These are phyloP conservation scores for Rhynchotus rufescens DNA, from an alignment of 2,797 vertebrate species.

Conservation along the genomic window DNA sequence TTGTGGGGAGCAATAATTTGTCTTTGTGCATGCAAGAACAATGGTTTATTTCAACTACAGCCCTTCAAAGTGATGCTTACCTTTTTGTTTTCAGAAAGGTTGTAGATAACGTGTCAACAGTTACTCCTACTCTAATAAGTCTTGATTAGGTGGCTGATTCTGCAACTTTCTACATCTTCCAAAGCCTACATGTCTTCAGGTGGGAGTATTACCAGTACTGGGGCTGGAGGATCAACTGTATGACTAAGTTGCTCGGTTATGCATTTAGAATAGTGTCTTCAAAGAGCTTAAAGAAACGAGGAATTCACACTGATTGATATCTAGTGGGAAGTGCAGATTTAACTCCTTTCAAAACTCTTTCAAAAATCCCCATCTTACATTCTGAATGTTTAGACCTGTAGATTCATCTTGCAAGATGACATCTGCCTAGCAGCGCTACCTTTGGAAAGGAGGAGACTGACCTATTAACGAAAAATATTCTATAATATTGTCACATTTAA, in stretches of 20 bases:
- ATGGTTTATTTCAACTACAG: slow-evolving; percentile 19
- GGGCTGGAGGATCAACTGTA: slow-evolving; percentile 5
- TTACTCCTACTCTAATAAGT: background rate
- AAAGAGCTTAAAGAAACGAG: background rate
- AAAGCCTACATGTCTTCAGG: background rate
- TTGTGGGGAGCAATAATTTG: background rate
- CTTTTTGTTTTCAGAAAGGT: background rate
- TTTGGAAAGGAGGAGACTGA: background rate
- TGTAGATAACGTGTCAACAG: background rate
- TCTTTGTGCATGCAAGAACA: background rate
- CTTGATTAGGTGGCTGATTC: background rate
- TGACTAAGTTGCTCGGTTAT: background rate
- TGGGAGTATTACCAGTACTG: background rate
- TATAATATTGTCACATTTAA: background rate
- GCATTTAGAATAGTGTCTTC: background rate
- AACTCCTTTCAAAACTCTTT: background rate
- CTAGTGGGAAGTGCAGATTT: background rate
- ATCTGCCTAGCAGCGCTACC: background rate
- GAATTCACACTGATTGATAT: background rate
- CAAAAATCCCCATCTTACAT: background rate
- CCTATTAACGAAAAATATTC: background rate
- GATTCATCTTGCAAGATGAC: background rate
- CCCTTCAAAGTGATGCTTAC: slow-evolving; percentile 2
- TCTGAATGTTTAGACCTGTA: background rate
- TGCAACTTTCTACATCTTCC: background rate